Evolutionary conservation across 92 coral and sea anemone species (phyloP).

Genomic region (Actinernus sp.): DNA sequence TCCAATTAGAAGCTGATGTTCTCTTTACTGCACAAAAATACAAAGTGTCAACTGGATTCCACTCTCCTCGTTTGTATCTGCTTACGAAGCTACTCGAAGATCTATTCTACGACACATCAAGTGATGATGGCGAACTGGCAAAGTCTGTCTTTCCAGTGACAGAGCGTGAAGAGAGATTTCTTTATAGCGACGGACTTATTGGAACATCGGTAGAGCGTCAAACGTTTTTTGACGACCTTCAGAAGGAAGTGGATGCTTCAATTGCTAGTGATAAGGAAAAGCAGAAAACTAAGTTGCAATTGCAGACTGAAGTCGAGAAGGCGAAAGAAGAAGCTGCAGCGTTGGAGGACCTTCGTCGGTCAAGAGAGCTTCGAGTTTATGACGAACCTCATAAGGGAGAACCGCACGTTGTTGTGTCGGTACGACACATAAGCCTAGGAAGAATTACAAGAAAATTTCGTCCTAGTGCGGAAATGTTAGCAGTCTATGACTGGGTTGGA

Average conservation of each 20-base stretch:
- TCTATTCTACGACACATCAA: too few species aligned
- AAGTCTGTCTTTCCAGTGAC: too few species aligned
- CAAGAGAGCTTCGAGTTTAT: slow-evolving; percentile 48
- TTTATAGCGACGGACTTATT: slow-evolving; percentile 21
- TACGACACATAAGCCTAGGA: slow-evolving; percentile 55
- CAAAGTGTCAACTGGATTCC: slow-evolving; percentile 17
- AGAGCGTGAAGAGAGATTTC: too few species aligned
- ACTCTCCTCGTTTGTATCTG: slow-evolving; percentile 14
- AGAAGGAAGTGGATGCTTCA: slow-evolving; percentile 27
- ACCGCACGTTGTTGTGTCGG: slow-evolving; percentile 46
- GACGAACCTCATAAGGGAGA: slow-evolving; percentile 41
- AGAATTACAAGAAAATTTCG: slow-evolving; percentile 40
- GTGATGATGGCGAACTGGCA: too few species aligned
- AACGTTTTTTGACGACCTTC: slow-evolving; percentile 26
- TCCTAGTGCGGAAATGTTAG: slow-evolving; percentile 27
- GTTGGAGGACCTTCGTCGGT: slow-evolving; percentile 48
- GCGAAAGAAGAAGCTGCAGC: slow-evolving; percentile 20
- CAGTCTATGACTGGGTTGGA: slow-evolving; percentile 72
- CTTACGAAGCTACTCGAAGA: too few species aligned
- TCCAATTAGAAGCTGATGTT: not conserved
- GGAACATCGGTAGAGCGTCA: slow-evolving; percentile 42
- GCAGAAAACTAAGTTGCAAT: slow-evolving; percentile 22
- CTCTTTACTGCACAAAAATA: slow-evolving; percentile 19
- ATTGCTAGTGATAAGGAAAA: slow-evolving; percentile 34
- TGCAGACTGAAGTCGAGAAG: slow-evolving; percentile 34